Conservation (phyloP, 2,113 vertebrate species). For the Rhinolophus sinicus region DNA sequence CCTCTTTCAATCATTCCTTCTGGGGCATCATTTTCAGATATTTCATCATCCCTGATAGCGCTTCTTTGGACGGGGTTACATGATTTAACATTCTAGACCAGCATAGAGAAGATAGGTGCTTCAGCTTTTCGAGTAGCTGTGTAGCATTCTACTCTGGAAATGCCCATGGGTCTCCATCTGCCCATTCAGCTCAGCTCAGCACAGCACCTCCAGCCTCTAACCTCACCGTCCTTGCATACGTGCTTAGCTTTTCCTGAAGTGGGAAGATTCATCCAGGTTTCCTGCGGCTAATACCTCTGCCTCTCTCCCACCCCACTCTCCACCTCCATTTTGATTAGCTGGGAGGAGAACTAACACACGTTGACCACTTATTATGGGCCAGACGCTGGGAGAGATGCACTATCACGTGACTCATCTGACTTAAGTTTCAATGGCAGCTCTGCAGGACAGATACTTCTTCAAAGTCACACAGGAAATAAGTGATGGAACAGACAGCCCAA, state of each 20-base stretch:
- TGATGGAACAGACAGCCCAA: neutral
- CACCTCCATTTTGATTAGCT: neutral
- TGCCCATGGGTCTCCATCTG: neutral
- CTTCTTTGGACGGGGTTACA: neutral
- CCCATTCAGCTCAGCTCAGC: neutral
- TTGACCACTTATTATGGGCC: neutral
- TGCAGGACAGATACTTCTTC: neutral
- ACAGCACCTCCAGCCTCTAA: neutral
- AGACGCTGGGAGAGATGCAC: neutral
- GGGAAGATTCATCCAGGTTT: neutral
- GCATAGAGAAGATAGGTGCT: neutral
- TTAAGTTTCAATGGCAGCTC: neutral
- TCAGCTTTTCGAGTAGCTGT: neutral
- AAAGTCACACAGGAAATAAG: neutral
- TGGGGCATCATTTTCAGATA: neutral
- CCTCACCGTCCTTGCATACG: neutral
- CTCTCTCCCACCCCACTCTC: neutral
- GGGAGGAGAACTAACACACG: neutral
- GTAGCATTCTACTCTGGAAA: neutral
- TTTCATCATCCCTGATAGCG: neutral
- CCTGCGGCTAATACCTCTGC: neutral
- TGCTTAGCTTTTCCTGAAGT: neutral
- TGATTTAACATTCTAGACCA: neutral
- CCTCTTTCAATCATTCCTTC: neutral
- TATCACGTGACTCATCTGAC: neutral